Evolutionary conservation across 2,888 invertebrate species (phyloP), one percentile per base, ranked within the genome.

Genomic region (Meteorus colon): DNA sequence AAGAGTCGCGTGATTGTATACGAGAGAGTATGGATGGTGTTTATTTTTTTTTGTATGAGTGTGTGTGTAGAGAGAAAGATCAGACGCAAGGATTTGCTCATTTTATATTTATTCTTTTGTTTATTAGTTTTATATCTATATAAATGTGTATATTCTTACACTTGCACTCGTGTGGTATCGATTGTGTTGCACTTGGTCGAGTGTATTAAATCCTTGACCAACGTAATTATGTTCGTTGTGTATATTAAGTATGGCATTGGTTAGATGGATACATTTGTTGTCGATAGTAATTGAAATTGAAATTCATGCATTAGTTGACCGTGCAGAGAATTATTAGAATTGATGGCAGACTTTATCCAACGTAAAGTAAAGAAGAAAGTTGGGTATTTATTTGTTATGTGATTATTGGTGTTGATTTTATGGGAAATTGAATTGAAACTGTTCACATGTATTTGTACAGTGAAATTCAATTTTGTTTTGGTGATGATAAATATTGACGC

Each of bases 121-220:
- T 37, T 34, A 24, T 34, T 4, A 34, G 34, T 34, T 34, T 34
- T 34, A 8, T 34, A 8, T 34, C 8, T 34, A 34, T 65, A 37
- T 65, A 24, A 34, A 41, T 10, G n/a, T 37, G n/a, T 65, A 37
- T 34, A 65, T 68, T 68, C n/a, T n/a, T 14, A 4, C 51, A 68
- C 31, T 48, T 59, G 37, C 41, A 19, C 37, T 59, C 60, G 71
- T 45, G 59, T 62, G 45, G 41, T 62, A 71, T 62, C 45, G 37
- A 71, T 71, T 71, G 62, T 62, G 27, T 45, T 31, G 29, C n/a
- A 63, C 31, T 16, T n/a, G 51, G 37, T 41, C 41, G 37, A 37
- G 48, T 45, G n/a, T n/a, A 62, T 71, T 55, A 19, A 62, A 71
- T 62, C 71, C 62, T 62, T 71, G 60, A 24, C 8, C 16, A 12